Base-by-base conservation (phyloP, 2,797 vertebrate genomes). In the Spatula clypeata region DNA sequence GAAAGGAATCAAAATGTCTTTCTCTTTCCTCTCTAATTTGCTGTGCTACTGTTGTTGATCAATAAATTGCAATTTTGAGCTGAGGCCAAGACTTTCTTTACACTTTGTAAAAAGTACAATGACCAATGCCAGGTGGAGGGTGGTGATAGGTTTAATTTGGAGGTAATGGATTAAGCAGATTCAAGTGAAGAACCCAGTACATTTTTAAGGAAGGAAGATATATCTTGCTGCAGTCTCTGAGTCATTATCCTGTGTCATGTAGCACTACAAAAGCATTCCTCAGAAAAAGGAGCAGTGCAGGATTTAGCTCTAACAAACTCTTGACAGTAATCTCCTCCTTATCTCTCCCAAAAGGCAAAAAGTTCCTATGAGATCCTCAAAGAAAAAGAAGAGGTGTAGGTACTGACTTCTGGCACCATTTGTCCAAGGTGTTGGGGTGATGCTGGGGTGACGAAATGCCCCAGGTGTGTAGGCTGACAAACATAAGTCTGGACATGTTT, bases 61-160 rank as follows among this genome's bases (percentile, higher is more conserved):
- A 93, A 86, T 88, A 96, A 92, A 94, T 26, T 58, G 45, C 42
- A 54, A 13, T 62, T 95, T 66, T 70, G 55, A 76, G 26, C 65
- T 23, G 76, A 88, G 60, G 23, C 47, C 21, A 64, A 67, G 57
- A 66, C 16, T 13, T 69, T 49, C 54, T 42, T 69, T 44, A 31
- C 6, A 2, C 23, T 53, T 69, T 1, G 4, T 64, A 34, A 71
- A 29, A 81, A 18, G 11, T 61, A 13, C n/a, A 36, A 11, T 31
- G 77, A 11, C 11, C 20, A 55, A 18, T n/a, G 6, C 2, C 34
- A n/a, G 55, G 71, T 7, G 29, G 47, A 71, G 19, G 32, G 18
- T 49, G 53, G 53, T 36, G 62, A 29, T 45, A 17, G 16, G 14
- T 66, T 80, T 86, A 58, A 18, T 19, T 3, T 19, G 49, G 49